A percentile compares a stretch with the other conserved stretches of the same genome.
phyloP scores from a whole-genome alignment of 1,140 invertebrate species.

The Ceratitis capitata region DNA sequence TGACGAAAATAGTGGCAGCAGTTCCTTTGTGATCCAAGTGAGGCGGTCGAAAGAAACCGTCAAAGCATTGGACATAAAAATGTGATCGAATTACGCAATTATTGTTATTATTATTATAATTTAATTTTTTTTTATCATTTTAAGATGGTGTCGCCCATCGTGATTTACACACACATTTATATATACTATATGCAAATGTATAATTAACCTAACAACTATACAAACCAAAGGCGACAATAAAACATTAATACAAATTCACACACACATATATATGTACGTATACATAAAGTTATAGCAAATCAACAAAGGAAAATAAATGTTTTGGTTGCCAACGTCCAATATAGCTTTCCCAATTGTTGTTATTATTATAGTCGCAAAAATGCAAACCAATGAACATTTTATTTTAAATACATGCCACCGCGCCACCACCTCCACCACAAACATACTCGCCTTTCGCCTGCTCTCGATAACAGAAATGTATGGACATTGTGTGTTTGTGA shows the following conservation, averaged over 20 bases:
- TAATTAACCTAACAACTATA: too few relatives aligned
- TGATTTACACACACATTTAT: too few relatives aligned
- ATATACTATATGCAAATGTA: too few relatives aligned
- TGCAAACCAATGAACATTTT: conserved; percentile 17
- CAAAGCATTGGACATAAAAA: background rate
- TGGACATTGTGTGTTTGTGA: too few relatives aligned
- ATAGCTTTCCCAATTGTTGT: background rate
- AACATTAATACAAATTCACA: background rate
- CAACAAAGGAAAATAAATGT: conserved; percentile 24
- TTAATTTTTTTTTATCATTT: background rate
- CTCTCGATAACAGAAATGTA: background rate
- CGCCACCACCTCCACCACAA: too few relatives aligned
- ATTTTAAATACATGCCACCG: conserved; percentile 28
- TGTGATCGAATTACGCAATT: background rate
- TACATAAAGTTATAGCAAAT: background rate
- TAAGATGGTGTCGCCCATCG: background rate
- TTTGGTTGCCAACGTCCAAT: background rate
- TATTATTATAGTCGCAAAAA: background rate
- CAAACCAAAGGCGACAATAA: background rate
- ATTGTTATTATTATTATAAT: conserved; percentile 26
- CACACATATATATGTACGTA: background rate
- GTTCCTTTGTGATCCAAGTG: too few relatives aligned
- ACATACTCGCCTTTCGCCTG: conserved; percentile 5
- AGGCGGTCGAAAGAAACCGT: too few relatives aligned
- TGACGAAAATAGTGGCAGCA: too few relatives aligned